Conservation (phyloP, 2,797 vertebrate genomes). For the Poeciliopsis infans region DNA sequence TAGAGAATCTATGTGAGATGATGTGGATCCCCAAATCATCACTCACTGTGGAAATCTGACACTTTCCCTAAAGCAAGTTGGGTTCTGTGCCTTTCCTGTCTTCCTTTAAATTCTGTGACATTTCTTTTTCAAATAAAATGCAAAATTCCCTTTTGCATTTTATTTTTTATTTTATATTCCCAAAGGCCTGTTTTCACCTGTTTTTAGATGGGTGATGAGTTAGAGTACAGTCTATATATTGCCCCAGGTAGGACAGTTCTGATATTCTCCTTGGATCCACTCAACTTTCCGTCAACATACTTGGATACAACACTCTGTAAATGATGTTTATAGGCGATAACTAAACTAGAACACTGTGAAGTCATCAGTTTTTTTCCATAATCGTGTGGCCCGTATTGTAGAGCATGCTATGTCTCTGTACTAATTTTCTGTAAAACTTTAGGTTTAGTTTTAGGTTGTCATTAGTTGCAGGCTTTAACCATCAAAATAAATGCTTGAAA, state of each 20-base stretch:
- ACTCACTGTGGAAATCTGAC: neutral
- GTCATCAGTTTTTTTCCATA: neutral
- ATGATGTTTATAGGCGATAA: neutral
- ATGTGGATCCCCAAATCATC: neutral
- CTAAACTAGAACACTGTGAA: neutral
- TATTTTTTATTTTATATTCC: no score
- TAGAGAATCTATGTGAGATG: neutral
- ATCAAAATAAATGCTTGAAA: neutral
- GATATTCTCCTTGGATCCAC: neutral
- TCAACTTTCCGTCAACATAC: neutral
- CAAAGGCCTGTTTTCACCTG: no score
- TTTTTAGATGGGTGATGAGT: neutral
- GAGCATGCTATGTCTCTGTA: neutral
- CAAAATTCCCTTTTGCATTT: neutral
- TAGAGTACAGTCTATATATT: neutral
- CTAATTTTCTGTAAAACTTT: neutral
- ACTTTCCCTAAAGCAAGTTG: neutral
- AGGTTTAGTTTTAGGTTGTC: neutral
- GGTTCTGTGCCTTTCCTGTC: neutral
- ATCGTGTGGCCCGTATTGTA: neutral
- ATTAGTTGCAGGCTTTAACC: neutral
- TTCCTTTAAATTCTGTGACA: neutral
- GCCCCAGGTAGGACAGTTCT: neutral
- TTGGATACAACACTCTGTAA: neutral
- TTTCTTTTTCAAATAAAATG: neutral